A percentile compares a stretch with the other conserved stretches of the same genome.
These are phyloP conservation scores for Calcarius lapponicus DNA, from an alignment of 2,797 vertebrate species.

Conservation along the genomic window DNA sequence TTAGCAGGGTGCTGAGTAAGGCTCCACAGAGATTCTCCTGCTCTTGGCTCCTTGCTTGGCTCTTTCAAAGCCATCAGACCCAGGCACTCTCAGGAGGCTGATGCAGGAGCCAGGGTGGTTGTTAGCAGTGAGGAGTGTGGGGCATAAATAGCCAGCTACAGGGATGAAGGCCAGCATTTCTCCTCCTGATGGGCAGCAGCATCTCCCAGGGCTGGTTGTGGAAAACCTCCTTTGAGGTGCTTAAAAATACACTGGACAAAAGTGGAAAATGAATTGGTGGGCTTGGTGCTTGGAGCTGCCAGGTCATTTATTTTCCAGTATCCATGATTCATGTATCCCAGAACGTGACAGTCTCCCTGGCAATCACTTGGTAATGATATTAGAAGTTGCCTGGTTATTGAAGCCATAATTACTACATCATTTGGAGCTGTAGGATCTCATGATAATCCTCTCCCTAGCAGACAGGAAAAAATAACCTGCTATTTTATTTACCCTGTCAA, in stretches of 20 bases:
- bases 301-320: not conserved
- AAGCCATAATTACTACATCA: conserved; percentile 39
- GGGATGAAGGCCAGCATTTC: not conserved
- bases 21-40: not conserved
- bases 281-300: not conserved
- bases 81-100: not conserved
- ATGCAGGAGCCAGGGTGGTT: not conserved
- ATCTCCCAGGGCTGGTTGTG: not conserved
- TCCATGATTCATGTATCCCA: not conserved
- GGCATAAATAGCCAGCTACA: not conserved
- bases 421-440: conserved; percentile 1
- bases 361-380: not conserved
- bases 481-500: conserved; percentile 70
- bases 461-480: conserved; percentile 41
- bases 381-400: conserved; percentile 38
- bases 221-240: not conserved
- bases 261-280: not conserved
- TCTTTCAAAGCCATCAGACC: not conserved
- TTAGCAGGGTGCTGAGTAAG: not conserved
- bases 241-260: not conserved
- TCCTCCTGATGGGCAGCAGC: not conserved
- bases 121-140: not conserved
- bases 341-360: not conserved
- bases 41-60: not conserved
- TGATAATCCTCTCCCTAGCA: conserved; percentile 17